These are phyloP conservation scores for Ardeotis arabs DNA, from an alignment of 2,113 vertebrate species.

Conservation along the genomic window DNA sequence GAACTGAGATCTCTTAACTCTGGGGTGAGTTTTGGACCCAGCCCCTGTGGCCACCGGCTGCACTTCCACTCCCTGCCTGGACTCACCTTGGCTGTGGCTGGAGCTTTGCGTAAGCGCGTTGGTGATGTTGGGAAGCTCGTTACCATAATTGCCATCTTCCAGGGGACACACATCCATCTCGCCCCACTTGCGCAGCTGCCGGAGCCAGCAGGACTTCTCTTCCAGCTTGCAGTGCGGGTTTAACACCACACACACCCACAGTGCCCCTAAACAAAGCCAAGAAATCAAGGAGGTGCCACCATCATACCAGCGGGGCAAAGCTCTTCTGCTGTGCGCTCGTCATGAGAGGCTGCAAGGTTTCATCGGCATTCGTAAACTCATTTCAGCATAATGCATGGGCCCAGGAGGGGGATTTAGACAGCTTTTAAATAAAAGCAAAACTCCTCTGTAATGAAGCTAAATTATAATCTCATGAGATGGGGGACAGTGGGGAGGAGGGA, in stretches of 20 bases:
- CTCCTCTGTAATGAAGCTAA: conserved; percentile 59
- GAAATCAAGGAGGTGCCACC: conserved; percentile 36
- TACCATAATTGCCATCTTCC: conserved; percentile 97
- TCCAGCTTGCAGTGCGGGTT: conserved; percentile 98
- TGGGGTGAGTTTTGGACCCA: neutral
- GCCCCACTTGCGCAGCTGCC: conserved; percentile 94
- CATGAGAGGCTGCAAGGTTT: neutral
- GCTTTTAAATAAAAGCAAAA: conserved; percentile 54
- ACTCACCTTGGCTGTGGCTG: conserved; percentile 88
- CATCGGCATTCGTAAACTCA: conserved; percentile 3
- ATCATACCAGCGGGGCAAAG: fast-evolving
- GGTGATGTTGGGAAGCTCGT: conserved; percentile 96
- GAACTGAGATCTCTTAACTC: neutral
- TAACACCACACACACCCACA: conserved; percentile 98
- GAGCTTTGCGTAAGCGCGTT: conserved; percentile 92
- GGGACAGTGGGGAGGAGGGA: conserved; percentile 53
- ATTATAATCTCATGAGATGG: conserved; percentile 61
- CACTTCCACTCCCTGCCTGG: neutral
- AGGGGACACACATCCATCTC: conserved; percentile 97
- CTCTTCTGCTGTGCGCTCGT: neutral
- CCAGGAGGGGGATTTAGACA: conserved; percentile 48
- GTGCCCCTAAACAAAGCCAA: conserved; percentile 83
- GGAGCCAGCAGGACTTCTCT: conserved; percentile 93
- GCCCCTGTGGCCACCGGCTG: neutral
- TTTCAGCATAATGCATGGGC: neutral